Evolutionary conservation across 2,113 vertebrate species (phyloP).

Genomic region (Gallinago undulata): DNA sequence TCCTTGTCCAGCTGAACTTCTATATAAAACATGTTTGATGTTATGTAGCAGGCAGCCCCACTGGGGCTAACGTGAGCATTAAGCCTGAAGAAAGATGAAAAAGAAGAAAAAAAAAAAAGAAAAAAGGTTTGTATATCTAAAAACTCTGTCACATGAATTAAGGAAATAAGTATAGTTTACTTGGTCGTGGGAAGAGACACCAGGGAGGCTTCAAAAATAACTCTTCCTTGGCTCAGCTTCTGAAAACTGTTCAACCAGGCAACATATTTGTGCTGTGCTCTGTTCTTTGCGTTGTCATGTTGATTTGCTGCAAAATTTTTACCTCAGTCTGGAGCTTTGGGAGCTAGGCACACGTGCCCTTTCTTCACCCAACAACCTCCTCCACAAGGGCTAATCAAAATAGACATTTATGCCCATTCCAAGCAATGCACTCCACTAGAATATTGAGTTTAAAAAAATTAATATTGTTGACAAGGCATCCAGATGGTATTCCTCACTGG

Average conservation of each 20-base stretch:
- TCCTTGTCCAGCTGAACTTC: constrained; percentile 79
- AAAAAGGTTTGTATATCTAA: background rate
- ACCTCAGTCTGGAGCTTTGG: background rate
- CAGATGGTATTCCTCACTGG: background rate
- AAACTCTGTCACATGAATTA: background rate
- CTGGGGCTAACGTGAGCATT: constrained; percentile 75
- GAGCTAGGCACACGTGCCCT: background rate
- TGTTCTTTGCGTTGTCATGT: background rate
- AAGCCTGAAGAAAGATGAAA: constrained; percentile 69
- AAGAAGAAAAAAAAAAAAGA: background rate
- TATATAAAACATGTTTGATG: constrained; percentile 84
- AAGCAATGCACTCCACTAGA: background rate
- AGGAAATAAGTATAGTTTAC: background rate
- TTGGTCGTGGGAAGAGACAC: background rate
- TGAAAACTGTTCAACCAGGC: background rate
- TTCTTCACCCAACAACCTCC: background rate
- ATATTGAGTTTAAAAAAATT: background rate
- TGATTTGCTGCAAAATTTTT: background rate
- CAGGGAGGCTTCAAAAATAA: constrained; percentile 30
- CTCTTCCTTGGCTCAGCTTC: background rate
- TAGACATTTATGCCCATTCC: background rate
- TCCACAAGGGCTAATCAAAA: background rate
- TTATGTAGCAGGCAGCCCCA: constrained; percentile 82
- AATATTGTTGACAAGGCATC: background rate
- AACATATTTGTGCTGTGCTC: background rate